phyloP scores from a whole-genome alignment of 2,113 vertebrate genomes.

The Mugil cephalus region DNA sequence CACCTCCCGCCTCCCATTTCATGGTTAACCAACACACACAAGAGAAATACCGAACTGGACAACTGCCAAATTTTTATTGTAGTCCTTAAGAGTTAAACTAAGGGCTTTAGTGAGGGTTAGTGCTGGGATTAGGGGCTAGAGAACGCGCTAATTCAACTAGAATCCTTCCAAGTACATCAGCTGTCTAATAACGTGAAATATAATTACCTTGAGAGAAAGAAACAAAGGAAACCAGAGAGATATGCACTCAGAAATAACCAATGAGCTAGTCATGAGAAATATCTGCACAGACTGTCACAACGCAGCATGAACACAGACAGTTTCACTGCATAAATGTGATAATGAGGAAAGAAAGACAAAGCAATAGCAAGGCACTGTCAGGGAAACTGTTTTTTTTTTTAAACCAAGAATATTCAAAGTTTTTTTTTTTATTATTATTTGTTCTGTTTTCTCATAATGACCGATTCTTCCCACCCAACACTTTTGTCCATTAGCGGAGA shows the following conservation, averaged over 20 bases:
- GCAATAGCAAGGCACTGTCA: not conserved
- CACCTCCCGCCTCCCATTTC: no score
- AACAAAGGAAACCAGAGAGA: not conserved
- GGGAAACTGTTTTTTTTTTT: not conserved
- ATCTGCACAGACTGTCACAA: not conserved
- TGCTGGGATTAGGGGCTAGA: no score
- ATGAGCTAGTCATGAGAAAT: not conserved
- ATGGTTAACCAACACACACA: no score
- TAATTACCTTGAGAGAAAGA: not conserved
- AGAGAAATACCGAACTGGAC: no score
- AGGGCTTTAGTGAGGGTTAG: no score
- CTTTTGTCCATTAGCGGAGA: not conserved
- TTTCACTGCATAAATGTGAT: not conserved
- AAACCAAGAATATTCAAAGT: not conserved
- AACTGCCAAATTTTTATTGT: no score
- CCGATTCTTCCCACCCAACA: conserved; percentile 11
- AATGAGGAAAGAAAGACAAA: conserved; percentile 14
- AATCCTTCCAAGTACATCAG: no score
- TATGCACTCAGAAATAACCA: not conserved
- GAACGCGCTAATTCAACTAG: no score
- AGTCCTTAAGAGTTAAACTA: no score
- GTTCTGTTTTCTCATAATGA: conserved; percentile 10
- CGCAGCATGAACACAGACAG: not conserved
- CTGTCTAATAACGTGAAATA: not conserved
- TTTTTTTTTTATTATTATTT: not conserved